Evolutionary conservation across 2,888 invertebrate genomes (phyloP), one percentile per base, ranked within the genome.

Genomic region (Trachelus stipa): DNA sequence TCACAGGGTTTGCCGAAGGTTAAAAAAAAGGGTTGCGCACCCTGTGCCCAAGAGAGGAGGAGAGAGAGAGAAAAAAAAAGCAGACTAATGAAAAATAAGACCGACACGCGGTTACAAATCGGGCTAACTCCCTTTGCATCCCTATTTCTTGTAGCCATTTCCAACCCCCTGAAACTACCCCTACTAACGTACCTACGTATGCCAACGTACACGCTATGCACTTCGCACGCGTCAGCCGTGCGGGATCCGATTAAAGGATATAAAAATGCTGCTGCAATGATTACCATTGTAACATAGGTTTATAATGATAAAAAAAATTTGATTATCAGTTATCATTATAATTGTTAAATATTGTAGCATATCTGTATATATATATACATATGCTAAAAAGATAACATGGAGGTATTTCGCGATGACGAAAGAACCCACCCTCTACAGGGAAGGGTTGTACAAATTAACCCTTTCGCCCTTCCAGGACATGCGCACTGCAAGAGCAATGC

Each of bases 391-490:
- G 6, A 23, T 40, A 40, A 40, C 2, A 40, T 9, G 40, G 40
- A 40, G 23, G 40, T 68, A 68, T 56, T 33, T 30, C 31, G 71
- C 71, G 30, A 11, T 31, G 12, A 11, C 12, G 71, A 33, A 9
- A 71, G 31, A 12, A 15, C 12, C 31, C 23, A 40, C 40, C 40
- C 23, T 23, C 40, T 2, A 9, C 23, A 23, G 23, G 23, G 9
- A 40, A 23, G 74, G 74, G 34, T 34, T n/a, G 74, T 6, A 30
- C 74, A 34, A 77, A 76, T 86, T 85, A 88, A 87, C 87, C 86
- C 87, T 87, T 87, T 87, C 76, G 76, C 81, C 80, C 82, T 76
- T 79, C 74, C 75, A 83, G 82, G 85, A 84, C 88, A 85, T 88
- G 88, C 88, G 88, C 88, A 84, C 75, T 80, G 81, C 81, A 82